A percentile compares a stretch with the other conserved stretches of the same genome.
These are phyloP conservation scores for Crotalus helleri DNA, from an alignment of 2,113 vertebrate species.

Conservation along the genomic window DNA sequence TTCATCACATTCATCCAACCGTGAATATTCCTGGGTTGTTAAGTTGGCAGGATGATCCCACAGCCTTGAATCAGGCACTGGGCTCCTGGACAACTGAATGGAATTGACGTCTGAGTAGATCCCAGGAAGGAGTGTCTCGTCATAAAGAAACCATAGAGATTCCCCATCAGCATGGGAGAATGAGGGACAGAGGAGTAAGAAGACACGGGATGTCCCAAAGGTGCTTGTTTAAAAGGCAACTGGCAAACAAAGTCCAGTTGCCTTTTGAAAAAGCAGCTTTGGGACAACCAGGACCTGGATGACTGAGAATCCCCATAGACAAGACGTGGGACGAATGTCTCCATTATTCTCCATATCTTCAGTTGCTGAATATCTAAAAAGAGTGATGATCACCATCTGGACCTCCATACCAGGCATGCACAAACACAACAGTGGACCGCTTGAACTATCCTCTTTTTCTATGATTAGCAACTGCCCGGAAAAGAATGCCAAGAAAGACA, in stretches of 20 bases:
- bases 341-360: background rate
- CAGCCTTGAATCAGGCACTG: background rate
- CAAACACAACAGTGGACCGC: background rate
- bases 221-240: no score
- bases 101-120: background rate
- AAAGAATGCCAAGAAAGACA: background rate
- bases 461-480: background rate
- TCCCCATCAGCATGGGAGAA: background rate
- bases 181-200: background rate
- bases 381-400: background rate
- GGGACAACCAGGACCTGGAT: background rate
- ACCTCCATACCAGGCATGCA: background rate
- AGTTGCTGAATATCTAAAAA: background rate
- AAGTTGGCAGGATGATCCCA: background rate
- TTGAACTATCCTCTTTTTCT: background rate
- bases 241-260: no score
- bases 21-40: background rate
- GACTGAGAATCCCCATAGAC: background rate
- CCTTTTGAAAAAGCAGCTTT: no score
- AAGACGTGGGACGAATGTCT: background rate
- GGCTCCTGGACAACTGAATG: background rate
- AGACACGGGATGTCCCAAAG: no score
- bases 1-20: background rate
- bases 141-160: background rate
- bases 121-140: no score